Conservation (phyloP, 2,888 invertebrate species). For the Uropetala carovei region DNA sequence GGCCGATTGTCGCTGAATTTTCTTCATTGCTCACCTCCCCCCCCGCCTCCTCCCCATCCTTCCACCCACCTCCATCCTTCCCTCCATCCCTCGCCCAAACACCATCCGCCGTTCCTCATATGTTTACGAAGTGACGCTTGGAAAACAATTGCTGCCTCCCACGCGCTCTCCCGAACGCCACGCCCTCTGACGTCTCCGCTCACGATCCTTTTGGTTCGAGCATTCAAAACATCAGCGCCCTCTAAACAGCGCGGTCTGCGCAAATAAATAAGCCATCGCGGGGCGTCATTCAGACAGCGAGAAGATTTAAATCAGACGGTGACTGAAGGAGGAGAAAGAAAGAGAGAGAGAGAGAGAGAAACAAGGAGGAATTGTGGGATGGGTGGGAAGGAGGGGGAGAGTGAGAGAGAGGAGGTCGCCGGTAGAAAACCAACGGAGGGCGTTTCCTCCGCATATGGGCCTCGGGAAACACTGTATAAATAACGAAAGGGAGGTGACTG, state of each 20-base stretch:
- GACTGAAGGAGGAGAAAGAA: background rate
- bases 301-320: slow-evolving; percentile 9
- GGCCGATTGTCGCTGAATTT: background rate
- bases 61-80: no score
- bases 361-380: background rate
- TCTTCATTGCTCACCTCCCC: background rate
- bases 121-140: slow-evolving; percentile 33
- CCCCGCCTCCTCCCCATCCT: background rate
- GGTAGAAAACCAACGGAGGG: background rate
- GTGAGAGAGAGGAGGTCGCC: background rate
- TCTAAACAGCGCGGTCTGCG: slow-evolving; percentile 37
- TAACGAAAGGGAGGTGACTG: background rate
- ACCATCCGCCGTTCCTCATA: background rate
- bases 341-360: background rate
- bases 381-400: background rate
- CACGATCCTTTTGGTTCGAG: slow-evolving; percentile 34
- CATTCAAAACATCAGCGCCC: slow-evolving; percentile 52
- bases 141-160: slow-evolving; percentile 8
- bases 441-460: background rate
- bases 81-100: background rate
- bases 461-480: background rate
- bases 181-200: background rate
- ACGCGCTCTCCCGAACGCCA: background rate
- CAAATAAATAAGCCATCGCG: slow-evolving; percentile 56
- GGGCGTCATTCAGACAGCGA: background rate